Conservation (phyloP, 2,113 vertebrate species). For the Pao palembangensis region DNA sequence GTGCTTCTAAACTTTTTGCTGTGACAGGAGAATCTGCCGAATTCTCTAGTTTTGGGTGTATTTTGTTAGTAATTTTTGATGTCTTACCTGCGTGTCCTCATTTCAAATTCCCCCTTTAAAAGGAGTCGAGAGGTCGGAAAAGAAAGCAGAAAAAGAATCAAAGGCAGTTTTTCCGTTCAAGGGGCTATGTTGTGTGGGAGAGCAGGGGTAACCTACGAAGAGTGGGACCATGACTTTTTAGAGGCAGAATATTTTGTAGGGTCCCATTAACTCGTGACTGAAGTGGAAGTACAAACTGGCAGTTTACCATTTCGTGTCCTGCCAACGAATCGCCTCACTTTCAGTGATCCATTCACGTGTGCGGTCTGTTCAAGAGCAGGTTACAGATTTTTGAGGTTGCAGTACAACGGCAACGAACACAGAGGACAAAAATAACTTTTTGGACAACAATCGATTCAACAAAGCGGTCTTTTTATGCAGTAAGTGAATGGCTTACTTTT, state of each 20-base stretch:
- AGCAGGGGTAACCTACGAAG: constrained; percentile 63
- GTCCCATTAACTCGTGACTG: constrained; percentile 45
- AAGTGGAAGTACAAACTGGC: too few species aligned
- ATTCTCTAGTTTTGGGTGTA: too few species aligned
- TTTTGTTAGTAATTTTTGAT: constrained; percentile 70
- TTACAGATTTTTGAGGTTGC: too few species aligned
- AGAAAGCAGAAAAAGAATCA: constrained; percentile 81
- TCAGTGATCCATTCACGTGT: constrained; percentile 81
- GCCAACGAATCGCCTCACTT: constrained; percentile 69
- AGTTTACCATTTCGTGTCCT: constrained; percentile 18
- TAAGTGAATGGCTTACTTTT: constrained; percentile 59
- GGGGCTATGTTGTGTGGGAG: constrained; percentile 80
- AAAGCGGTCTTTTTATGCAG: constrained; percentile 81
- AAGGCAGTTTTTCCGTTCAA: constrained; percentile 50
- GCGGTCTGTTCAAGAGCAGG: too few species aligned
- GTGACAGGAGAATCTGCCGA: too few species aligned
- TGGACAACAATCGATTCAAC: constrained; percentile 76
- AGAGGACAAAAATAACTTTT: constrained; percentile 59
- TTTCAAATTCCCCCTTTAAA: constrained; percentile 83
- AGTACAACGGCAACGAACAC: constrained; percentile 60
- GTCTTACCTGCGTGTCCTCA: background rate
- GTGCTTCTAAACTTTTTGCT: too few species aligned
- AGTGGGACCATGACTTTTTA: constrained; percentile 77
- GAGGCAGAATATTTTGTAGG: constrained; percentile 83
- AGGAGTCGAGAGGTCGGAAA: constrained; percentile 85